phyloP scores from a whole-genome alignment of 2,113 vertebrate genomes.

The Cygnus buccinator region DNA sequence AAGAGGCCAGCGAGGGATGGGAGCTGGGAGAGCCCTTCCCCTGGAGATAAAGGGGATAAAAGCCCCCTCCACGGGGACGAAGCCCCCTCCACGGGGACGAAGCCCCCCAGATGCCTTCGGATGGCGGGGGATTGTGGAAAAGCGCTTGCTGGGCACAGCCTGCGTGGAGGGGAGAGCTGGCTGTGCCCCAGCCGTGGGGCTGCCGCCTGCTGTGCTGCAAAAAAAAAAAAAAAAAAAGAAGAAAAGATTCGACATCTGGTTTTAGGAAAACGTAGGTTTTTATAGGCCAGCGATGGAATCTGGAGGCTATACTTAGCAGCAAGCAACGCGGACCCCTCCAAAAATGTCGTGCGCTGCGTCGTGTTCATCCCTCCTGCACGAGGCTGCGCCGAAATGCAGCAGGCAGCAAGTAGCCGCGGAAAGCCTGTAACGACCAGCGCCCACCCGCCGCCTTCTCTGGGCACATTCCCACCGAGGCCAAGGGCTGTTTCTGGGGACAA shows the following conservation, averaged over 20 bases:
- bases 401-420: not conserved
- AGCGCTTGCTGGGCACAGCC: not conserved
- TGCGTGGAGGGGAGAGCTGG: not conserved
- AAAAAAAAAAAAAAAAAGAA: too few species aligned
- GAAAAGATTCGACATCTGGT: not conserved
- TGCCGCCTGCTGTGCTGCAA: not conserved
- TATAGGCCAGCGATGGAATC: not conserved
- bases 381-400: not conserved
- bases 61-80: not conserved
- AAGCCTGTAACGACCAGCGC: rapidly evolving
- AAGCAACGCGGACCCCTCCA: not conserved
- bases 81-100: too few species aligned
- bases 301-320: not conserved
- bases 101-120: not conserved
- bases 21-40: not conserved
- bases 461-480: not conserved
- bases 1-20: not conserved
- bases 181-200: too few species aligned
- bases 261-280: not conserved
- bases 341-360: not conserved
- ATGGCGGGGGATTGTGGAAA: rapidly evolving
- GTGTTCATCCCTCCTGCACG: not conserved
- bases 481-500: not conserved
- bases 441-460: not conserved
- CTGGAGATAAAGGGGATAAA: not conserved